These are phyloP conservation scores for Dryoscopus gambensis DNA, from an alignment of 2,113 vertebrate species.

Conservation along the genomic window DNA sequence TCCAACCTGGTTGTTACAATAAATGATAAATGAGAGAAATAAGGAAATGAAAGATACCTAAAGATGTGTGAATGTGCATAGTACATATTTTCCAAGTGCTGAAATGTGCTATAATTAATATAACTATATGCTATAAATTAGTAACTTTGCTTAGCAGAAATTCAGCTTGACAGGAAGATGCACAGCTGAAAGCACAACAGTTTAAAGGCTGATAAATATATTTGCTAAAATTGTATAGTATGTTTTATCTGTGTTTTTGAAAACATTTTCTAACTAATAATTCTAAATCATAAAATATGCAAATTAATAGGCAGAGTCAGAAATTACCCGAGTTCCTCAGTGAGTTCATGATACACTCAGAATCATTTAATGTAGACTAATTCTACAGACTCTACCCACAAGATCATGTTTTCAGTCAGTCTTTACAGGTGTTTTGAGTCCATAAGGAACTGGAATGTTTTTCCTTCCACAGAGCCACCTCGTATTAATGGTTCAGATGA, in stretches of 20 bases:
- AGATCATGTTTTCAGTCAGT: neutral
- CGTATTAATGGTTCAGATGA: constrained; percentile 83
- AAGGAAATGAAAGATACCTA: neutral
- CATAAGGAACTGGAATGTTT: neutral
- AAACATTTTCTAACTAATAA: neutral
- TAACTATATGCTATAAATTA: neutral
- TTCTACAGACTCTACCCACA: neutral
- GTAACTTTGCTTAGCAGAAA: neutral
- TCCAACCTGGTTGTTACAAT: neutral
- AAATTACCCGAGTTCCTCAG: neutral
- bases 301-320: neutral
- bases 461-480: constrained; percentile 82
- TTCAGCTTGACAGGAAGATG: neutral
- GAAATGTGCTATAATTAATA: neutral
- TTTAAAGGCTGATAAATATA: neutral
- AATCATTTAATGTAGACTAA: neutral
- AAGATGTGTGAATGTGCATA: neutral
- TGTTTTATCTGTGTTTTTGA: neutral
- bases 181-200: neutral
- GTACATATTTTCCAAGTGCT: neutral
- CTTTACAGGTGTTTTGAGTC: neutral
- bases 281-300: neutral
- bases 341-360: neutral
- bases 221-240: neutral
- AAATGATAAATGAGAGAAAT: neutral